These are phyloP conservation scores for Hylaeus volcanicus DNA, from an alignment of 1,140 invertebrate genomes.

Conservation along the genomic window DNA sequence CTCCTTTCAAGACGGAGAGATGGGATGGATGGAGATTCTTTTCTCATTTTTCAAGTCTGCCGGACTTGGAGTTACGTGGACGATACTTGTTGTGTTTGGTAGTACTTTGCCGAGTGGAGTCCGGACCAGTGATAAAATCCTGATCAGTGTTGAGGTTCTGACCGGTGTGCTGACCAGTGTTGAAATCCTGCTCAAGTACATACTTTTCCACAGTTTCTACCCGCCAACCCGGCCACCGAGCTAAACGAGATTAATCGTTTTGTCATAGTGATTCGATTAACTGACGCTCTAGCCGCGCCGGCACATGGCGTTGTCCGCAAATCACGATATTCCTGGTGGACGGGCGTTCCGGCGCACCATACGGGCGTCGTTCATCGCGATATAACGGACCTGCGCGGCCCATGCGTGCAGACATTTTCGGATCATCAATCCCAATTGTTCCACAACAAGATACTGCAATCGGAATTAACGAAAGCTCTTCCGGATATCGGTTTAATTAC, in stretches of 20 bases:
- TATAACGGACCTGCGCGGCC: neutral
- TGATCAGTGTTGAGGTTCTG: no score
- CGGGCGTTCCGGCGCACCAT: conserved; percentile 4
- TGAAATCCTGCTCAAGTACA: neutral
- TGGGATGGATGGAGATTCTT: no score
- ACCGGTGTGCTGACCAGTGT: no score
- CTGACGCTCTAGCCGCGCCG: conserved; percentile 5
- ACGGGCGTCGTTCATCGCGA: conserved; percentile 38
- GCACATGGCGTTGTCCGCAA: conserved; percentile 45
- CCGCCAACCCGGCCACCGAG: neutral
- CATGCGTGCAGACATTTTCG: conserved; percentile 53
- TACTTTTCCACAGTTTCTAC: neutral
- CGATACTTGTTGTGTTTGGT: no score
- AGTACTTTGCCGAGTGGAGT: no score
- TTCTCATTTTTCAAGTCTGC: no score
- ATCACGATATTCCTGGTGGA: conserved; percentile 58
- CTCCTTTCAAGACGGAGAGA: neutral
- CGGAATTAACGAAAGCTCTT: conserved; percentile 3
- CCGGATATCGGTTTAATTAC: conserved; percentile 14
- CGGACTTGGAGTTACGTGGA: no score
- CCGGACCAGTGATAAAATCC: no score
- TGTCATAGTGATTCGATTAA: conserved; percentile 58
- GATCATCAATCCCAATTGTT: conserved; percentile 59
- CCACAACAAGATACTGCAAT: conserved; percentile 19
- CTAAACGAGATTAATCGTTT: conserved; percentile 57